phyloP scores from a whole-genome alignment of 2,888 invertebrate species.

The Megalurothrips usitatus region DNA sequence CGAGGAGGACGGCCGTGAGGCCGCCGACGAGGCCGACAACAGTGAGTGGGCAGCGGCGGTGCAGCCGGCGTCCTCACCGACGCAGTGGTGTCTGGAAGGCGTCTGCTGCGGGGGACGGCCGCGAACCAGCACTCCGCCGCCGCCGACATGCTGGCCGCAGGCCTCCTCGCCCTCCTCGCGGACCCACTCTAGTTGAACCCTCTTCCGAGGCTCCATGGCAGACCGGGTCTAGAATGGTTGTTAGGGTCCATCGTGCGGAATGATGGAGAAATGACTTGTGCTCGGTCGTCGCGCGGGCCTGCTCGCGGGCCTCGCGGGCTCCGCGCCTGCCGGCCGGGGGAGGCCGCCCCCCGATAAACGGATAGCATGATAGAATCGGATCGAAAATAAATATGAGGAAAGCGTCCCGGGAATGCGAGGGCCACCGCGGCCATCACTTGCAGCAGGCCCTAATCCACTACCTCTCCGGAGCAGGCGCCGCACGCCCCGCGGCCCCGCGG shows the following conservation, averaged over 20 bases:
- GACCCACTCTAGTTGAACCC: neutral
- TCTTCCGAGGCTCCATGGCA: neutral
- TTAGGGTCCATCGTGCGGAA: constrained; percentile 16
- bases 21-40: no score
- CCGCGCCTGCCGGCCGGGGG: no score
- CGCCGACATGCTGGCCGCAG: neutral
- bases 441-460: neutral
- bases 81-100: no score
- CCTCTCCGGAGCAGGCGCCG: no score
- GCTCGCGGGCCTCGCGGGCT: neutral
- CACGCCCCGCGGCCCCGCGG: no score
- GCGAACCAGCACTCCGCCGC: no score
- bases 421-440: neutral
- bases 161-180: neutral
- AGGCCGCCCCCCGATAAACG: neutral
- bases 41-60: no score
- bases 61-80: no score
- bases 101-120: no score
- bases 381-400: constrained; percentile 5
- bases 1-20: no score
- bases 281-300: neutral
- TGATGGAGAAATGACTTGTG: constrained; percentile 19
- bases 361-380: constrained; percentile 20
- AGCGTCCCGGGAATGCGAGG: neutral
- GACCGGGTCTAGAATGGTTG: neutral